These are phyloP conservation scores for Trissolcus japonicus DNA, from an alignment of 2,888 invertebrate genomes.

Conservation along the genomic window DNA sequence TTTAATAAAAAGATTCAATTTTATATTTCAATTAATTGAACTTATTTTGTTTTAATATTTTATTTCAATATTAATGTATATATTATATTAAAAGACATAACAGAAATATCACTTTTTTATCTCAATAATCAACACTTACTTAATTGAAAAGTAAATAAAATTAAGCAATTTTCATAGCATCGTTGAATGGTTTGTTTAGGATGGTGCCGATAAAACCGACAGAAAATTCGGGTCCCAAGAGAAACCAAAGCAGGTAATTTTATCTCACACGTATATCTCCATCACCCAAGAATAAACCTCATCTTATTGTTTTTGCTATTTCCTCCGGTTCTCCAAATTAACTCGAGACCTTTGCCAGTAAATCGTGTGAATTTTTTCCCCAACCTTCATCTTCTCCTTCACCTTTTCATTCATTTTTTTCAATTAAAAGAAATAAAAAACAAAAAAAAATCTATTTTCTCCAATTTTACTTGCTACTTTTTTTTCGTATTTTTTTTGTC, in stretches of 20 bases:
- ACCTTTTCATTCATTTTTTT: not conserved
- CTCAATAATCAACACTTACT: not conserved
- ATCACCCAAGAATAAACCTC: slow-evolving; percentile 54
- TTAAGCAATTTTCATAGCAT: slow-evolving; percentile 55
- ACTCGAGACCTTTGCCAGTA: not conserved
- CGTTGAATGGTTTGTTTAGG: slow-evolving; percentile 77
- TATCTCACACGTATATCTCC: slow-evolving; percentile 61
- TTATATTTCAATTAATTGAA: too few species aligned
- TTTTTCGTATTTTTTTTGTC: too few species aligned
- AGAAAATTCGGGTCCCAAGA: slow-evolving; percentile 94
- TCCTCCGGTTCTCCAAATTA: slow-evolving; percentile 5
- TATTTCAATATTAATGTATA: too few species aligned
- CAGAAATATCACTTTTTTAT: not conserved
- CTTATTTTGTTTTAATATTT: too few species aligned
- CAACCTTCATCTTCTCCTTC: not conserved
- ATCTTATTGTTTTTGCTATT: slow-evolving; percentile 27
- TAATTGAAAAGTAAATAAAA: not conserved
- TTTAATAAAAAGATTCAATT: too few species aligned
- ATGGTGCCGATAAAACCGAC: slow-evolving; percentile 91
- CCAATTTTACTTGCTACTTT: too few species aligned
- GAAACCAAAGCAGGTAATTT: slow-evolving; percentile 88
- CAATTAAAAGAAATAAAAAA: not conserved
- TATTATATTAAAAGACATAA: not conserved
- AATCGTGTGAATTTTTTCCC: slow-evolving; percentile 10
- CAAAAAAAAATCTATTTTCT: not conserved